Evolutionary conservation across 1,140 invertebrate genomes (phyloP).

Genomic region (Heliconius himera): DNA sequence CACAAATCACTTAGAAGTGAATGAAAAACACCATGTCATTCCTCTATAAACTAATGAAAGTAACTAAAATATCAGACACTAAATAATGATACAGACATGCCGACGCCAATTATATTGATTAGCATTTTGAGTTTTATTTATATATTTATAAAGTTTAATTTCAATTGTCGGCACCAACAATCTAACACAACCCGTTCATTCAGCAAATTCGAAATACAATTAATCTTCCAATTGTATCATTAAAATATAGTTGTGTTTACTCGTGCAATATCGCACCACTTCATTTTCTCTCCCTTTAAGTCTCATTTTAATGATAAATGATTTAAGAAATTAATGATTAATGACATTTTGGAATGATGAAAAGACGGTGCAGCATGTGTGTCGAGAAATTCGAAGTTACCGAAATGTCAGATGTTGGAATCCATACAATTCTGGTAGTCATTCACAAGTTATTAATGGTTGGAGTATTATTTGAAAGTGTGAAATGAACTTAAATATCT

Average conservation of each 20-base stretch:
- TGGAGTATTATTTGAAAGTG: conserved; percentile 43
- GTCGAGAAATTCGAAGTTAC: conserved; percentile 50
- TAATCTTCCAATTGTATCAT: conserved; percentile 78
- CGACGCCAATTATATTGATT: conserved; percentile 52
- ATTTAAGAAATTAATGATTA: conserved; percentile 67
- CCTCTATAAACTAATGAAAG: conserved; percentile 51
- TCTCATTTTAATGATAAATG: conserved; percentile 79
- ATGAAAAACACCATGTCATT: conserved; percentile 58
- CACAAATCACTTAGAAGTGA: conserved; percentile 41
- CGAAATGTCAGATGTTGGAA: conserved; percentile 60
- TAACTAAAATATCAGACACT: conserved; percentile 42
- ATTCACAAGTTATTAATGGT: conserved; percentile 73
- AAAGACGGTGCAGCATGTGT: conserved; percentile 68
- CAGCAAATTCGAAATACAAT: conserved; percentile 66
- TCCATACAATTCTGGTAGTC: conserved; percentile 71
- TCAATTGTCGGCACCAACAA: not conserved
- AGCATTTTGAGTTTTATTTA: conserved; percentile 31
- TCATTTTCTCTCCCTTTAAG: conserved; percentile 80
- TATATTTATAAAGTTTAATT: not conserved
- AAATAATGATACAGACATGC: conserved; percentile 54
- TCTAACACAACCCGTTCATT: conserved; percentile 52
- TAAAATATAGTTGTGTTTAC: conserved; percentile 72
- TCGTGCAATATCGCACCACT: conserved; percentile 66
- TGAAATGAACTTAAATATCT: conserved; percentile 37
- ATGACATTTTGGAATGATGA: conserved; percentile 66